These are phyloP conservation scores for Ametastegia equiseti DNA, from an alignment of 2,888 invertebrate genomes.

Conservation along the genomic window DNA sequence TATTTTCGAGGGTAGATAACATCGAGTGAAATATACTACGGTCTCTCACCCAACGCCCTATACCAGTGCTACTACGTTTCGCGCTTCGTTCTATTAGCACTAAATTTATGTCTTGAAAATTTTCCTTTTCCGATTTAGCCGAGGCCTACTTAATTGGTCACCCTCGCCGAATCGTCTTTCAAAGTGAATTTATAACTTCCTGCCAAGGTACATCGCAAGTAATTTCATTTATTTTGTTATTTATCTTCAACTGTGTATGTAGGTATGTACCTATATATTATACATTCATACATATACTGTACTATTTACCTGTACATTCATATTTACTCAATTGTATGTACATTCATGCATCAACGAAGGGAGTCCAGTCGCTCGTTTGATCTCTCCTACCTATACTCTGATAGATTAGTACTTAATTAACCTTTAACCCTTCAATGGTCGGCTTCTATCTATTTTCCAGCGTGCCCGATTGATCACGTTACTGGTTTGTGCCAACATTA, in stretches of 20 bases:
- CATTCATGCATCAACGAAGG: neutral
- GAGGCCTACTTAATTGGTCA: neutral
- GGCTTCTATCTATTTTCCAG: neutral
- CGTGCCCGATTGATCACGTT: neutral
- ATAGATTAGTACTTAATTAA: neutral
- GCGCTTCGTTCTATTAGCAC: conserved; percentile 18
- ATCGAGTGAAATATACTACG: conserved; percentile 26
- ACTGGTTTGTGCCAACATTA: neutral
- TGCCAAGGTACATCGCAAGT: neutral
- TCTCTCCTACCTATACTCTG: neutral
- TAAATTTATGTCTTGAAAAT: conserved; percentile 28
- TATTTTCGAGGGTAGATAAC: conserved; percentile 40
- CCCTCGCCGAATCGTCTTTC: neutral
- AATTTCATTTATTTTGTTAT: conserved; percentile 2
- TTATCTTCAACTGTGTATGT: neutral
- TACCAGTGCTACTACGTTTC: neutral
- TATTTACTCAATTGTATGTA: neutral
- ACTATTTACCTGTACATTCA: neutral
- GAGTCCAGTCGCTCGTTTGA: neutral
- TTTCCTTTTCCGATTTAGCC: neutral
- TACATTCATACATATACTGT: neutral
- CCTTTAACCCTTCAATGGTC: neutral
- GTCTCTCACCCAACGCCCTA: neutral
- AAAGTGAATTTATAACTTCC: neutral
- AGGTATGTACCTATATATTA: neutral